phyloP scores from a whole-genome alignment of 2,113 vertebrate species.

The Scatophagus argus region DNA sequence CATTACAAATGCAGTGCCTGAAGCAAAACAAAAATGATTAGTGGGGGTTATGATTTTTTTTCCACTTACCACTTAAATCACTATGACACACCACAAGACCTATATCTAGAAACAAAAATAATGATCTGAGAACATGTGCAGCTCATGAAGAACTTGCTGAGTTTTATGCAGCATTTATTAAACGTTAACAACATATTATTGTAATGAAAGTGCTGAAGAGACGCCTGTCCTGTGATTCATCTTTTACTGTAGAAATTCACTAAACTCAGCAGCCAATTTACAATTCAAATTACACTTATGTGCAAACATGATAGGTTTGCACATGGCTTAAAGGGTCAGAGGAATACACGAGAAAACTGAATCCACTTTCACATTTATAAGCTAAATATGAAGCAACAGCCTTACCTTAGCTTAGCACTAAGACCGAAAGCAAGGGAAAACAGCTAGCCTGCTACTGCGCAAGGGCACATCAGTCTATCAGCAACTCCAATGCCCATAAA shows the following conservation, averaged over 20 bases:
- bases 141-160: neutral
- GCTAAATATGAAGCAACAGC: neutral
- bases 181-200: constrained; percentile 13
- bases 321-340: neutral
- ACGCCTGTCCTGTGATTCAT: constrained; percentile 1
- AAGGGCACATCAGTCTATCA: neutral
- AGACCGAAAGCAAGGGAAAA: neutral
- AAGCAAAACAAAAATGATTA: constrained; percentile 56
- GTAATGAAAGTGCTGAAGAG: neutral
- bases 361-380: neutral
- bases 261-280: neutral
- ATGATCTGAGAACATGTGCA: constrained; percentile 27
- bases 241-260: neutral
- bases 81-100: constrained; percentile 31
- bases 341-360: neutral
- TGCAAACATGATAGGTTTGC: neutral
- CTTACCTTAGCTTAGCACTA: neutral
- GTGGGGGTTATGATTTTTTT: constrained; percentile 49
- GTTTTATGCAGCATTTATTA: neutral
- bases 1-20: constrained; percentile 44
- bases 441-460: neutral
- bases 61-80: constrained; percentile 44
- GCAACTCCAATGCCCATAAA: neutral
- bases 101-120: constrained; percentile 26
- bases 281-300: neutral